These are phyloP conservation scores for Matsumyia berberina DNA, from an alignment of 2,888 invertebrate species.

Conservation along the genomic window DNA sequence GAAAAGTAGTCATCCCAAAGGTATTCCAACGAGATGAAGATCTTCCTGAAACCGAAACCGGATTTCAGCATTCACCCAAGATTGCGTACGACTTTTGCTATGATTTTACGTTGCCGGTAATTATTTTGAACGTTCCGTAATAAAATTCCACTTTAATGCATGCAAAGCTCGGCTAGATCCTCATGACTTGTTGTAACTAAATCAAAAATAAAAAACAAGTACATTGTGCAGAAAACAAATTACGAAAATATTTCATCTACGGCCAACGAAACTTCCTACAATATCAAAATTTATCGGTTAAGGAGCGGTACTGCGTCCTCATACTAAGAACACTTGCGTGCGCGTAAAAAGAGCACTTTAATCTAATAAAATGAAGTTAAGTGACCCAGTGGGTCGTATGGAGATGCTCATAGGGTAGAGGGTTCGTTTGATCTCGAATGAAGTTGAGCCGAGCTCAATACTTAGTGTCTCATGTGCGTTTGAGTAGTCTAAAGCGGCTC, in stretches of 20 bases:
- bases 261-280: slow-evolving; percentile 52
- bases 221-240: slow-evolving; percentile 63
- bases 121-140: slow-evolving; percentile 67
- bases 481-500: no score
- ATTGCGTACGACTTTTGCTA: slow-evolving; percentile 48
- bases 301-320: slow-evolving; percentile 62
- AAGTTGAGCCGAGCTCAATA: no score
- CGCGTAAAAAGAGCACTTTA: slow-evolving; percentile 64
- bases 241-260: slow-evolving; percentile 67
- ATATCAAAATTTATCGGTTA: slow-evolving; percentile 66
- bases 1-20: slow-evolving; percentile 43
- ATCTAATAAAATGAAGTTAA: slow-evolving; percentile 22
- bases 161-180: slow-evolving; percentile 44
- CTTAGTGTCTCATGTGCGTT: no score
- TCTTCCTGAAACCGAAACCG: slow-evolving; percentile 72
- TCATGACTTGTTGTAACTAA: background rate
- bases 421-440: no score
- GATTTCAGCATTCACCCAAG: slow-evolving; percentile 46
- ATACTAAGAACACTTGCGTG: slow-evolving; percentile 58
- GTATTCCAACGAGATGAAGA: slow-evolving; percentile 68
- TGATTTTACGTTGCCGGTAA: slow-evolving; percentile 59
- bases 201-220: slow-evolving; percentile 44
- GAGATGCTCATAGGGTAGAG: no score
- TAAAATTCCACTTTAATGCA: slow-evolving; percentile 65
- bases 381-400: no score